Conservation (phyloP, 2,113 vertebrate genomes). For the Pseudopodoces humilis region DNA sequence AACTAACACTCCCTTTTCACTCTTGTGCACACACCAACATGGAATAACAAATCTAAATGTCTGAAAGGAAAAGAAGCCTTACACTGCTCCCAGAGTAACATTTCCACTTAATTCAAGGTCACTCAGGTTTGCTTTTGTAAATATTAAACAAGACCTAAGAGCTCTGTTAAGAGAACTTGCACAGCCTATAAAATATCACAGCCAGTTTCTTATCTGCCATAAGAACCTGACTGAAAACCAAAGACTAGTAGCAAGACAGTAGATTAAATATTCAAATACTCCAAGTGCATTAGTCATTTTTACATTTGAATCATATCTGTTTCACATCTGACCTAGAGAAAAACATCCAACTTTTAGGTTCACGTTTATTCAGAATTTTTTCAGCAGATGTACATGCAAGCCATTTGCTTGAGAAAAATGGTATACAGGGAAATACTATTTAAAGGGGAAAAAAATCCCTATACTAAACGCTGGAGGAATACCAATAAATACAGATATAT, state of each 20-base stretch:
- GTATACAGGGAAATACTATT: not conserved
- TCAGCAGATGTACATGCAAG: not conserved
- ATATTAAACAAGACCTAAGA: constrained; percentile 4
- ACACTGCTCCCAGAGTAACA: not conserved
- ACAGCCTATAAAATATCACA: not conserved
- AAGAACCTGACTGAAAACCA: constrained; percentile 6
- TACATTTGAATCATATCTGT: not conserved
- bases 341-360: not conserved
- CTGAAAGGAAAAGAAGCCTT: not conserved
- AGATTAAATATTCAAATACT: not conserved
- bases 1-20: not conserved
- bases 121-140: not conserved
- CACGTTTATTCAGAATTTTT: not conserved
- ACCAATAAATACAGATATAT: not conserved
- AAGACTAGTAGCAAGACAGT: not conserved
- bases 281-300: not conserved
- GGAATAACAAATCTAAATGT: not conserved
- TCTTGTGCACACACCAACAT: not conserved
- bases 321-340: not conserved
- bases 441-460: not conserved
- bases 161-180: not conserved
- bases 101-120: constrained; percentile 26
- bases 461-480: not conserved
- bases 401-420: not conserved
- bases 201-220: not conserved